Evolutionary conservation across 2,113 vertebrate species (phyloP), one percentile per base, ranked within the genome.

Genomic region (Perognathus longimembris): DNA sequence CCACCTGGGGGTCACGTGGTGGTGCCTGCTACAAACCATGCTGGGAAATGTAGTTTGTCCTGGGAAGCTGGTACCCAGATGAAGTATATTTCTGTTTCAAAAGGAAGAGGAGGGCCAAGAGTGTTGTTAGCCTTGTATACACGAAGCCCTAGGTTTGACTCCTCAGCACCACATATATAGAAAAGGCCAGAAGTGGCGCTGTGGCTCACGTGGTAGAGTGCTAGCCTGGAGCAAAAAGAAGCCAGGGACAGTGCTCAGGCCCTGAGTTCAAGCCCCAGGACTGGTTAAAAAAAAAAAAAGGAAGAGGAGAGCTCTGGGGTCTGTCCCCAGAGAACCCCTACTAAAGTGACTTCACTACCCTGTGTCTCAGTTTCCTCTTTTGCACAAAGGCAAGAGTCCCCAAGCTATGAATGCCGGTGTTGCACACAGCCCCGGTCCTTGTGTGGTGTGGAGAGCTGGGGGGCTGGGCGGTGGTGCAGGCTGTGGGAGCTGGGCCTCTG

Each of bases 1-100:
- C 45, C 17, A 54, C 15, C 11, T 38, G n/a, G 38, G 57, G 75
- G 40, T 66, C 61, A 32, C 9, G 10, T 30, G 59, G 6, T 28
- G 14, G 66, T 12, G 26, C 26, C 59, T 67, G 42, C 40, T 38
- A 18, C n/a, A n/a, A 34, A 5, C 24, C 32, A 78, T 3, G 15
- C 45, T 73, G 59, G n/a, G n/a, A 94, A 78, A 61, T 38, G 57
- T 40, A 45, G 38, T 86, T 92, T 82, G 38, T 40, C 73, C 64
- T 63, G 77, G 28, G 80, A 7, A 38, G 15, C n/a, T 14, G 0
- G 10, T 30, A 22, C 45, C 24, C 66, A 79, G 59, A n/a, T 82
- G 66, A 74, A 86, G 67, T 21, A 17, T 54, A 61, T 7, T 17
- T 82, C 54, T 71, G 20, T 30, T 82, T 91, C 20, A 40, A 59